Conservation (phyloP, 2,113 vertebrate genomes). For the Sakesphorus luctuosus region DNA sequence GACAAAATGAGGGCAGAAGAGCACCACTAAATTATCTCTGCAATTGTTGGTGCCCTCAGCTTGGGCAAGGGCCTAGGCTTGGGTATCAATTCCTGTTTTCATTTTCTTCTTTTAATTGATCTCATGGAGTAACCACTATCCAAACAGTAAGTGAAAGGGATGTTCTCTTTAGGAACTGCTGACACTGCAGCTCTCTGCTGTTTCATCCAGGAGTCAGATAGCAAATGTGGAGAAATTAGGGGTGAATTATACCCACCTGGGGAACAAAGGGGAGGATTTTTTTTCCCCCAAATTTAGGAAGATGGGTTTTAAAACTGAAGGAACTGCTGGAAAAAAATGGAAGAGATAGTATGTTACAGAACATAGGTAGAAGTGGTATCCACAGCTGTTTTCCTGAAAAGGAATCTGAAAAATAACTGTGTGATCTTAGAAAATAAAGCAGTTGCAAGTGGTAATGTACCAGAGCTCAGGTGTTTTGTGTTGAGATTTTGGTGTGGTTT, state of each 20-base stretch:
- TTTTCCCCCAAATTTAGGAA: background rate
- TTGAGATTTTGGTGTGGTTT: background rate
- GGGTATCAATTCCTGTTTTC: conserved; percentile 44
- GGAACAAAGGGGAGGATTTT: background rate
- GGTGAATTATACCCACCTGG: conserved; percentile 16
- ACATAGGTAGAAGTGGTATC: background rate
- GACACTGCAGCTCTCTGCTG: background rate
- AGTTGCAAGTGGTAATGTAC: background rate
- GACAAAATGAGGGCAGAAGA: conserved; percentile 48
- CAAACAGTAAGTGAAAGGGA: conserved; percentile 15
- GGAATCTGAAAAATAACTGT: background rate
- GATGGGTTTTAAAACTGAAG: background rate
- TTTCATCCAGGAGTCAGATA: conserved; percentile 13
- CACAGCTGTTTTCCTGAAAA: background rate
- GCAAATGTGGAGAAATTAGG: background rate
- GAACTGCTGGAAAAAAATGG: background rate
- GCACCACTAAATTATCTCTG: conserved; percentile 31
- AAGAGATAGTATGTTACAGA: background rate
- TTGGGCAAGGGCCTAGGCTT: background rate
- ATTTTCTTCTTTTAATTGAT: conserved; percentile 55
- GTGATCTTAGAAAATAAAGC: background rate
- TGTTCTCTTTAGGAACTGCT: conserved; percentile 32
- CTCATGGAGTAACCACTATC: background rate
- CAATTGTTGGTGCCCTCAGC: conserved; percentile 5
- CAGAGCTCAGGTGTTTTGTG: background rate